Evolutionary conservation across 2,797 vertebrate genomes (phyloP).

Genomic region (Lacerta bilineata): DNA sequence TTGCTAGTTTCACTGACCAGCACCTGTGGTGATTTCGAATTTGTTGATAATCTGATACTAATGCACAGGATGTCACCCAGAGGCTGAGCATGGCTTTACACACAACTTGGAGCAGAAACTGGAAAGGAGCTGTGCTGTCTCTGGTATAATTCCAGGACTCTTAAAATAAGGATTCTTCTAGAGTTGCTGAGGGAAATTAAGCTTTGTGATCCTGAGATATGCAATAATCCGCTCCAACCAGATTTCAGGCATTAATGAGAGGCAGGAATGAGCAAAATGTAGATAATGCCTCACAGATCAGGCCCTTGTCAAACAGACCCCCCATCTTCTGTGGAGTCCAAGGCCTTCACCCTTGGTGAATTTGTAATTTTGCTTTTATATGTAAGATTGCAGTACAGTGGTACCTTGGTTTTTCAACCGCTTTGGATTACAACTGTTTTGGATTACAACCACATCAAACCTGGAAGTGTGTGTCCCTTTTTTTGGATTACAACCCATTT

Average conservation of each 20-base stretch:
- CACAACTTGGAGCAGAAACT: background rate
- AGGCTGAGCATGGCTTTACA: background rate
- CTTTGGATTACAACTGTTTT: too few relatives aligned
- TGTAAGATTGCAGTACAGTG: background rate
- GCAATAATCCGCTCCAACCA: background rate
- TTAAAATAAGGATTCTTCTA: background rate
- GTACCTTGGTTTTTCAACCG: too few relatives aligned
- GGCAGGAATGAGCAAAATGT: background rate
- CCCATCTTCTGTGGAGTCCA: background rate
- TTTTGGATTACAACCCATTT: too few relatives aligned
- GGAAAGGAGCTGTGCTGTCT: background rate
- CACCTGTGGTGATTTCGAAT: constrained; percentile 23
- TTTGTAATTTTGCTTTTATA: background rate
- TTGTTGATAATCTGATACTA: constrained; percentile 8
- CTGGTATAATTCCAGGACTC: background rate
- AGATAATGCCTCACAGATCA: background rate
- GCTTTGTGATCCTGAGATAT: background rate
- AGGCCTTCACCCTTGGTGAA: background rate
- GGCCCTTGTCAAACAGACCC: background rate
- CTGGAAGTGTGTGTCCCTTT: too few relatives aligned
- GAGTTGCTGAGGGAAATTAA: background rate
- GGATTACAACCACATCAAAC: too few relatives aligned
- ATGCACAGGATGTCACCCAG: background rate
- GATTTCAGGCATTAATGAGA: background rate
- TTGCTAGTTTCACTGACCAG: background rate